phyloP scores from a whole-genome alignment of 1,140 invertebrate genomes.

The Metopolophium dirhodum region DNA sequence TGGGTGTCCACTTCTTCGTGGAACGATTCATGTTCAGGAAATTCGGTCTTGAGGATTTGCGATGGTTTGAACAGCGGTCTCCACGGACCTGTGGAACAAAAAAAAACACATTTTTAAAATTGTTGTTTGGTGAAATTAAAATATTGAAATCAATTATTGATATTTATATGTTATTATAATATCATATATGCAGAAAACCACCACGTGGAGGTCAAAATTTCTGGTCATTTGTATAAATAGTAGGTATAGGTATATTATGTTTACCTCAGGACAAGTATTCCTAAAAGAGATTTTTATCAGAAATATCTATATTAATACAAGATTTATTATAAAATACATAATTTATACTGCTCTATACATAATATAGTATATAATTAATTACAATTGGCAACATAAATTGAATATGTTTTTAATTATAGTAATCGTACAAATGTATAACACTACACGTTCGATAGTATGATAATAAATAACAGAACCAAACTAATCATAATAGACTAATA shows the following conservation, averaged over 20 bases:
- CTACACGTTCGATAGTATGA: too few species aligned
- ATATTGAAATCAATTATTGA: not conserved
- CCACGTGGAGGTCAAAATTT: not conserved
- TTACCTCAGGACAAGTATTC: not conserved
- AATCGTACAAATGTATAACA: not conserved
- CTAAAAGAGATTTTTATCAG: not conserved
- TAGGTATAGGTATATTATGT: not conserved
- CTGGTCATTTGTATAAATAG: not conserved
- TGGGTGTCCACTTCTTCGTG: conserved; percentile 28
- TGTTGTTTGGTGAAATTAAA: not conserved
- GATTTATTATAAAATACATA: not conserved
- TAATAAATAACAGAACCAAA: too few species aligned
- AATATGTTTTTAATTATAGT: not conserved
- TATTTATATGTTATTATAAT: not conserved
- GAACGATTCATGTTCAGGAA: conserved; percentile 44
- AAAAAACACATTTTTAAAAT: not conserved
- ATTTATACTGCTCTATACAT: not conserved
- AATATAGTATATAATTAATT: not conserved
- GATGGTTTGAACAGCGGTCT: conserved; percentile 57
- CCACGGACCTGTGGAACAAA: conserved; percentile 47
- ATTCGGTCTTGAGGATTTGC: conserved; percentile 29
- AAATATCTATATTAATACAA: not conserved
- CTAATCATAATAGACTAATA: not conserved
- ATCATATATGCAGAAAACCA: not conserved
- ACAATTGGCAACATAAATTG: not conserved